Conservation (phyloP, 2,113 vertebrate genomes). For the Corydoras sp. region DNA sequence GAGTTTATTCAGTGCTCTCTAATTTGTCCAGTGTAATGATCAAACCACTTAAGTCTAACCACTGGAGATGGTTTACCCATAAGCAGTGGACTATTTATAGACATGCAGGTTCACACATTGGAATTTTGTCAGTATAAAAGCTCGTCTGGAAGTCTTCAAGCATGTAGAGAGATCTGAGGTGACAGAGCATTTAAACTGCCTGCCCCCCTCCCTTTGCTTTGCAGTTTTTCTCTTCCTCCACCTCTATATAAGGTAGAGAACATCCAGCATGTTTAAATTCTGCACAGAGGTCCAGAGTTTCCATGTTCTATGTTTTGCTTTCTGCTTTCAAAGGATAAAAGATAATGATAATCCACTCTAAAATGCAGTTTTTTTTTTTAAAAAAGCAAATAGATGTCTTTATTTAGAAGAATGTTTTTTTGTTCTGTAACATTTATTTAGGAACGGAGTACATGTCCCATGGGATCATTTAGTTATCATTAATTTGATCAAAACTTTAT, state of each 20-base stretch:
- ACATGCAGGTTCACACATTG: background rate
- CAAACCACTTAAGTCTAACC: conserved; percentile 15
- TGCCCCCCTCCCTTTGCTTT: background rate
- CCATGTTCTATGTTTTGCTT: too few relatives aligned
- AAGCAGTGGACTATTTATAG: conserved; percentile 33
- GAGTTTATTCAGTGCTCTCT: background rate
- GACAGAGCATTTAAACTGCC: conserved; percentile 37
- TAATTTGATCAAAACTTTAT: too few relatives aligned
- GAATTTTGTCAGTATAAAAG: conserved; percentile 22
- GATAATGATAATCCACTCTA: too few relatives aligned
- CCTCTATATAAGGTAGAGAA: conserved; percentile 57
- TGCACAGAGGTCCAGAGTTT: too few relatives aligned
- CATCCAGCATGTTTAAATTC: conserved; percentile 3
- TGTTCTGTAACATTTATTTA: too few relatives aligned
- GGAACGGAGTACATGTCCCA: too few relatives aligned
- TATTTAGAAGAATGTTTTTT: too few relatives aligned
- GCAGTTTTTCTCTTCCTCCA: conserved; percentile 26
- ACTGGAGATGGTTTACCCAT: background rate
- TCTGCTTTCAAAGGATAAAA: too few relatives aligned
- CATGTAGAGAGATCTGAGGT: conserved; percentile 16
- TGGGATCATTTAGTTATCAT: too few relatives aligned
- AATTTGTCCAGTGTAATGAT: background rate
- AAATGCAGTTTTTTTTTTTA: too few relatives aligned
- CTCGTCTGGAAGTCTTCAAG: conserved; percentile 34
- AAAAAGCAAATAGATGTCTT: too few relatives aligned